Base-by-base conservation (phyloP, 2,113 vertebrate species). In the Odocoileus virginianus region DNA sequence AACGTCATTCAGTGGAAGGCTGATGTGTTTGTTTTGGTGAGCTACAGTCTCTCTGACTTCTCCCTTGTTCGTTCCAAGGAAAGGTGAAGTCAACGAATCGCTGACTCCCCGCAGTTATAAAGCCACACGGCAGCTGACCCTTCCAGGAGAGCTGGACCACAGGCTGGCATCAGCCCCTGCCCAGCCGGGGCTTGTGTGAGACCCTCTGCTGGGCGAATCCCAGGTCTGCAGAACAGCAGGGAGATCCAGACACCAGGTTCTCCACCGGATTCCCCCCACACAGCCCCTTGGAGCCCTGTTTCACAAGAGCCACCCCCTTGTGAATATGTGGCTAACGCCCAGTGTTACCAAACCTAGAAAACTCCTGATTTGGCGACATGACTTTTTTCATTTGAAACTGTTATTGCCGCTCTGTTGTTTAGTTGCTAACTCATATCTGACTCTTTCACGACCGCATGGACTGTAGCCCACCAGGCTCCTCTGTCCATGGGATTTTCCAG, bases 1-100 rank as follows among this genome's bases (percentile, higher is more conserved):
- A 40, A 1, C 12, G 23, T n/a, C 79, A 3, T 7, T 5, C 5
- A 1, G 25, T 19, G 4, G 57, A 71, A 10, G 45, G 74, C 0
- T 13, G 47, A 23, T 14, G 8, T 17, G 12, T 3, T 45, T 12
- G 7, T 61, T 36, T 27, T 7, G 40, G 67, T 54, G 57, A 79
- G 27, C 16, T 25, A 7, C 40, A 0, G 15, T 28, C 9, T 27
- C 57, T 45, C 67, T 52, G 74, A 15, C 33, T 61, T 19, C 30
- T n/a, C 33, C 33, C 16, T 28, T 3, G 6, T 71, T 60, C 58
- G 13, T 40, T 36, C 36, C 43, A 40, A 43, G 89, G 27, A 61
- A 79, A 92, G 13, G 71, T 7, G 36, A n/a, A 19, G 33, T 12
- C 28, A 43, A 21, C 27, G 5, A 13, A 11, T 14, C 2, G 5